Evolutionary conservation across 2,113 vertebrate species (phyloP).

Genomic region (Cervus canadensis): DNA sequence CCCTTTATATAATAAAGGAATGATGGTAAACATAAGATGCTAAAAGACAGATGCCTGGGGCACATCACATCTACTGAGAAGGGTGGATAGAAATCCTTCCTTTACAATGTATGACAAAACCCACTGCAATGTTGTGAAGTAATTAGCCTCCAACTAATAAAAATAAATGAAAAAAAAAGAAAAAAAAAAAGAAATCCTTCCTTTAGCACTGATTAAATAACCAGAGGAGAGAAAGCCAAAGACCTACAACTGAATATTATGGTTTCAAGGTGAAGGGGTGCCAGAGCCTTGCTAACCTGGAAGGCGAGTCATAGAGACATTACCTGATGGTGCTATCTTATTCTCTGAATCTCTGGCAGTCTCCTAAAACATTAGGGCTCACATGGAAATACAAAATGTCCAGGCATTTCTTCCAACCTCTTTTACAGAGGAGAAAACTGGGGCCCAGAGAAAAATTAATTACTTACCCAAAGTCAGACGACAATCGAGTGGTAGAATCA

Average conservation of each 20-base stretch:
- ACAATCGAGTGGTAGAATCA: neutral
- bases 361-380: neutral
- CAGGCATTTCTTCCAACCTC: neutral
- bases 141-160: too few relatives aligned
- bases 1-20: neutral
- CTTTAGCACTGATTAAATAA: neutral
- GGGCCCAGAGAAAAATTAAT: neutral
- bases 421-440: neutral
- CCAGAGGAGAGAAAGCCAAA: neutral
- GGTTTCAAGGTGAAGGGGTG: neutral
- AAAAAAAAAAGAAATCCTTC: neutral
- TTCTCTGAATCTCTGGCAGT: neutral
- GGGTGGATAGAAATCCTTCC: neutral
- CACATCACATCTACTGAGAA: neutral
- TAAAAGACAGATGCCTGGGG: neutral
- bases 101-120: neutral
- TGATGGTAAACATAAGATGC: neutral
- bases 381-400: neutral
- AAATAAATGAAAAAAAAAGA: too few relatives aligned
- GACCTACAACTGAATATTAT: neutral
- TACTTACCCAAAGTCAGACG: neutral
- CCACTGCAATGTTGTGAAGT: too few relatives aligned
- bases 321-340: neutral
- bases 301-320: neutral
- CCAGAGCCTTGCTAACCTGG: too few relatives aligned